phyloP scores from a whole-genome alignment of 37 sponge, comb jelly and placozoan species.

The Cliona cf. orientalis region DNA sequence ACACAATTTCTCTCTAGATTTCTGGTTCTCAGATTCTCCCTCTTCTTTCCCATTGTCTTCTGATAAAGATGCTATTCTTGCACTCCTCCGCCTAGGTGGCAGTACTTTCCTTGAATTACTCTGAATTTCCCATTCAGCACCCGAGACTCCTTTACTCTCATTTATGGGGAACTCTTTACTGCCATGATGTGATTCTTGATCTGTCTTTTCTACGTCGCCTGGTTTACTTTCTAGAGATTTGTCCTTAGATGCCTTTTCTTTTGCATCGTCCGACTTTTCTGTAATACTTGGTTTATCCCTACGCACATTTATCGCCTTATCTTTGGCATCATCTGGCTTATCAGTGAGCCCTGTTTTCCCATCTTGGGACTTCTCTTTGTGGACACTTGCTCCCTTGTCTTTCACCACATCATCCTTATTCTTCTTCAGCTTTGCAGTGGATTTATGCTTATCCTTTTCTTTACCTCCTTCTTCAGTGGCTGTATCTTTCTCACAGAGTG shows the following conservation, averaged over 20 bases:
- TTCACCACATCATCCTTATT: too few species aligned
- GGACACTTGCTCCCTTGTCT: neutral
- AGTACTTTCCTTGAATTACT: neutral
- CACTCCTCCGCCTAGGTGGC: constrained; percentile 36
- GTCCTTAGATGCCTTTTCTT: neutral
- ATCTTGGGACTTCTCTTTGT: neutral
- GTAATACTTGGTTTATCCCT: neutral
- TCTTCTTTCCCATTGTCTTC: constrained; percentile 9
- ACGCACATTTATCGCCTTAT: neutral
- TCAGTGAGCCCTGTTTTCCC: neutral
- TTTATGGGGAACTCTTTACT: too few species aligned
- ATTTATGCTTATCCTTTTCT: neutral
- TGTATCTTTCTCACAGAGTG: neutral
- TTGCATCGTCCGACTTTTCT: neutral
- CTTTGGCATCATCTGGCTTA: neutral
- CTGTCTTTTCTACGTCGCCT: neutral
- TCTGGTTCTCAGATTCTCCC: neutral
- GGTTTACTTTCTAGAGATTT: neutral
- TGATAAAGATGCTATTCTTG: constrained; percentile 31
- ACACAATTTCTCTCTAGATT: too few species aligned
- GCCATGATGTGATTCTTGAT: neutral
- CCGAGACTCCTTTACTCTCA: neutral
- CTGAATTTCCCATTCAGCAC: neutral
- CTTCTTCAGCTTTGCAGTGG: neutral
- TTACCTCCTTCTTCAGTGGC: neutral